phyloP scores from a whole-genome alignment of 2,797 vertebrate genomes.

The Telmatherina bonti region DNA sequence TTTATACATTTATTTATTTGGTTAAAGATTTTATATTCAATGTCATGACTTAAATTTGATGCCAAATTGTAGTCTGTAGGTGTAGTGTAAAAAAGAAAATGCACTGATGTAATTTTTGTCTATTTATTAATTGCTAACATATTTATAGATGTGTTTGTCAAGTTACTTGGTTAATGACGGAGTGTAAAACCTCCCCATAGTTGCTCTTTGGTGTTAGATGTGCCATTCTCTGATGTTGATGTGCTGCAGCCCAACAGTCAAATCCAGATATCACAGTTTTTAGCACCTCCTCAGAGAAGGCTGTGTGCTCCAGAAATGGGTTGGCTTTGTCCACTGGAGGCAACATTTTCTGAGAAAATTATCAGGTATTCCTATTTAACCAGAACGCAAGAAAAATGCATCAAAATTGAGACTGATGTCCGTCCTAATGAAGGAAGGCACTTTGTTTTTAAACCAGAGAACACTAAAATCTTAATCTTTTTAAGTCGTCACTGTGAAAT shows the following conservation, averaged over 20 bases:
- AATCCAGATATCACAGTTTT: conserved; percentile 52
- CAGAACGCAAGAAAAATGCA: conserved; percentile 54
- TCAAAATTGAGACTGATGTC: conserved; percentile 59
- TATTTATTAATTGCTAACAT: conserved; percentile 77
- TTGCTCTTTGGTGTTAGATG: conserved; percentile 79
- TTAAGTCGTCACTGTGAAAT: conserved; percentile 88
- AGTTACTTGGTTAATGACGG: conserved; percentile 80
- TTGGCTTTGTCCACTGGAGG: conserved; percentile 50
- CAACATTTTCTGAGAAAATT: conserved; percentile 63
- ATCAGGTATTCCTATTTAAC: conserved; percentile 74
- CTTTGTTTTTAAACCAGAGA: conserved; percentile 67
- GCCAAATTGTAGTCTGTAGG: conserved; percentile 79
- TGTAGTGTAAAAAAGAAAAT: conserved; percentile 76
- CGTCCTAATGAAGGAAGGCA: conserved; percentile 44
- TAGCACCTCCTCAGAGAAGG: conserved; percentile 46
- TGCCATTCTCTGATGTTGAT: conserved; percentile 71
- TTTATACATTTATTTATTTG: conserved; percentile 77
- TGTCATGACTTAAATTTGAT: conserved; percentile 78
- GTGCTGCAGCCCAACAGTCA: conserved; percentile 61
- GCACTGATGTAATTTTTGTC: conserved; percentile 79
- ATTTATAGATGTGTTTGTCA: conserved; percentile 78
- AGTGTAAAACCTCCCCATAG: conserved; percentile 87
- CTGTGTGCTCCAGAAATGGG: conserved; percentile 51
- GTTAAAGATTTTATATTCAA: conserved; percentile 75
- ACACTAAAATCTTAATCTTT: conserved; percentile 73